Evolutionary conservation across 64 coral and sea anemone species (phyloP).

Genomic region (Orbicella faveolata): DNA sequence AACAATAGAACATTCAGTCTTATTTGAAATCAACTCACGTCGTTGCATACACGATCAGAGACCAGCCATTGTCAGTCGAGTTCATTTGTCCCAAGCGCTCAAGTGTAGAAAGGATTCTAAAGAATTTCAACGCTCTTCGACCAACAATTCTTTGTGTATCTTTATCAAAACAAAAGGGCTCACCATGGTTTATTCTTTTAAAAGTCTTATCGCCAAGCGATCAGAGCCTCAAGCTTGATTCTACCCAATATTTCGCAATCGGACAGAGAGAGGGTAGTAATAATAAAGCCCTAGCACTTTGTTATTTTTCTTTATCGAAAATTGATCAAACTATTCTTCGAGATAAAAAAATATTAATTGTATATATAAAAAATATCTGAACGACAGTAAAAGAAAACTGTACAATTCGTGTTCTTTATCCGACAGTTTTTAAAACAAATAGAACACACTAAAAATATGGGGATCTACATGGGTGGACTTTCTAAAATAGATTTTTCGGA

Average conservation of each 20-base stretch:
- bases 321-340: too few relatives aligned
- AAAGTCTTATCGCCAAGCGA: background rate
- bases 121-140: background rate
- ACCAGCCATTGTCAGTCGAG: background rate
- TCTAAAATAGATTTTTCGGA: background rate
- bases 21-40: constrained; percentile 23
- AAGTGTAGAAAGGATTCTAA: background rate
- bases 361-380: too few relatives aligned
- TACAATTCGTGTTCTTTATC: background rate
- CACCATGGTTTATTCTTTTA: background rate
- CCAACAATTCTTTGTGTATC: background rate
- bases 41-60: background rate
- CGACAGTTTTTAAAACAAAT: background rate
- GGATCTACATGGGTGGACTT: background rate
- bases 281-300: too few relatives aligned
- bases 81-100: background rate
- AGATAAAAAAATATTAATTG: too few relatives aligned
- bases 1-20: background rate
- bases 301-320: too few relatives aligned
- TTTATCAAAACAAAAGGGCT: background rate
- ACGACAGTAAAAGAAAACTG: background rate
- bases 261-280: background rate
- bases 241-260: background rate
- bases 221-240: background rate
- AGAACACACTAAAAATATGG: background rate